Evolutionary conservation across 2,113 vertebrate species (phyloP).

Genomic region (Tamias sibiricus): DNA sequence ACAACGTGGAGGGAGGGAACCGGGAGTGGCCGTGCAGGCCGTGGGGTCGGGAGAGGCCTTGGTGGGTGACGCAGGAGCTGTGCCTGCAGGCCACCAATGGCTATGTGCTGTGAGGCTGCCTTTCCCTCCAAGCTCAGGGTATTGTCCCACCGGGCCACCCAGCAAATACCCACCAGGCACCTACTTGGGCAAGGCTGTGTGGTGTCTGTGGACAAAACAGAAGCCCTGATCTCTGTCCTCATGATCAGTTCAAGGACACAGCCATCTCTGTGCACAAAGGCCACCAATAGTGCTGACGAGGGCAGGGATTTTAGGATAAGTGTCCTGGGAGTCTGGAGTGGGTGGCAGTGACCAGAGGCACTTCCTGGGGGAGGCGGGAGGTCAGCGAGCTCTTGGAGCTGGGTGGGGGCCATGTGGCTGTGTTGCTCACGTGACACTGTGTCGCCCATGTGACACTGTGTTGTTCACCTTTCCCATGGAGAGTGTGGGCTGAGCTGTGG

Average conservation of each 20-base stretch:
- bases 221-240: neutral
- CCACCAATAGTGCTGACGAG: accelerated
- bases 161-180: accelerated
- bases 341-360: neutral
- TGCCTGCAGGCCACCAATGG: too few relatives aligned
- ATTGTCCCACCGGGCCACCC: neutral
- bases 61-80: accelerated
- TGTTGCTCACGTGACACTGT: too few relatives aligned
- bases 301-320: neutral
- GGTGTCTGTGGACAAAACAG: neutral
- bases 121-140: neutral
- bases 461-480: neutral
- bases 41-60: accelerated
- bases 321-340: neutral
- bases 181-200: neutral
- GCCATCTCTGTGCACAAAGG: accelerated
- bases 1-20: neutral
- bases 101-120: accelerated
- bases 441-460: neutral
- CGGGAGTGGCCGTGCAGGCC: accelerated
- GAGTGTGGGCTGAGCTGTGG: neutral
- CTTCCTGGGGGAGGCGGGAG: neutral
- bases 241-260: neutral
- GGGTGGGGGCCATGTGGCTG: neutral
- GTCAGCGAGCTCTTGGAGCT: neutral